Evolutionary conservation across 1,140 invertebrate genomes (phyloP).

Genomic region (Drosophila lowei): DNA sequence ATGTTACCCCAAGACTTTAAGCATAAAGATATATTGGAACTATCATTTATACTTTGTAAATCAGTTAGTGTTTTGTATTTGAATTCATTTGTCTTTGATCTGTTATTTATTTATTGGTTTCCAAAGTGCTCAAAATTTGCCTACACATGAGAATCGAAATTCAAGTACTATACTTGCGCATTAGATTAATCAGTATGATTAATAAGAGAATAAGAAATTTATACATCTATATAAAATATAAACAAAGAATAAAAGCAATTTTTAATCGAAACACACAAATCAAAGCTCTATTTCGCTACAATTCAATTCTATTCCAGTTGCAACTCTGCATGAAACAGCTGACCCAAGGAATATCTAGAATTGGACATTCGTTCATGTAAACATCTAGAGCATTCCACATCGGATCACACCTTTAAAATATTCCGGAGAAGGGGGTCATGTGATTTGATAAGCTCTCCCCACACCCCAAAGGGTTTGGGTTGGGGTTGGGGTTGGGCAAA

Average conservation of each 20-base stretch:
- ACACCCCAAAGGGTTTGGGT: slow-evolving; percentile 17
- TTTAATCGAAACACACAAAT: slow-evolving; percentile 63
- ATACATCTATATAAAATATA: slow-evolving; percentile 38
- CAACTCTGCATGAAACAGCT: not conserved
- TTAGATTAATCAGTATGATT: slow-evolving; percentile 28
- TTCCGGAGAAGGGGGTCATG: slow-evolving; percentile 10
- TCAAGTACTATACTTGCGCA: slow-evolving; percentile 32
- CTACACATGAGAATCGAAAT: slow-evolving; percentile 28
- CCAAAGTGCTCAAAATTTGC: slow-evolving; percentile 22
- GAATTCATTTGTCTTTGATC: slow-evolving; percentile 13
- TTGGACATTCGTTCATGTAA: not conserved
- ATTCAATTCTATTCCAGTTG: not conserved
- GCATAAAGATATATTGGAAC: slow-evolving; percentile 13
- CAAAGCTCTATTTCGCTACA: slow-evolving; percentile 13
- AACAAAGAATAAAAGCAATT: slow-evolving; percentile 62
- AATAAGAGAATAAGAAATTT: slow-evolving; percentile 47
- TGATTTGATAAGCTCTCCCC: slow-evolving; percentile 17
- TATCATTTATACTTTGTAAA: slow-evolving; percentile 13
- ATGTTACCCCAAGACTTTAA: slow-evolving; percentile 32
- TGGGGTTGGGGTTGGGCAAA: slow-evolving; percentile 3
- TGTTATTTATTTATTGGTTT: slow-evolving; percentile 25
- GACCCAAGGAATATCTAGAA: too few species aligned
- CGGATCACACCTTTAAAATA: not conserved
- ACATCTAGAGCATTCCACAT: slow-evolving; percentile 1
- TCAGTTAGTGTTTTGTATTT: slow-evolving; percentile 6